Conservation (phyloP, 2,888 invertebrate species). For the Eupithecia abbreviata region DNA sequence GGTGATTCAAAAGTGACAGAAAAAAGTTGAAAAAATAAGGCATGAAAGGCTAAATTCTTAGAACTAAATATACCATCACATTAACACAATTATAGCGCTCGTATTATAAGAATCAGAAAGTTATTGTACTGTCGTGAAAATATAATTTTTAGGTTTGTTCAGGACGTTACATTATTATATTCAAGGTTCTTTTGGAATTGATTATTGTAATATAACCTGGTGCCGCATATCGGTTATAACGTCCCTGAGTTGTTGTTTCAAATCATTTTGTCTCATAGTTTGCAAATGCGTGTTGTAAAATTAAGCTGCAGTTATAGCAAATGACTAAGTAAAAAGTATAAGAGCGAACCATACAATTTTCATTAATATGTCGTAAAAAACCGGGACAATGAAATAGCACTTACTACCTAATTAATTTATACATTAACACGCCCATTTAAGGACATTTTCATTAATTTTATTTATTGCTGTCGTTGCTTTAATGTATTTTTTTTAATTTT, state of each 20-base stretch:
- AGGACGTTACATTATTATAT: not conserved
- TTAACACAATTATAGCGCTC: not conserved
- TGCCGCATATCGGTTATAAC: not conserved
- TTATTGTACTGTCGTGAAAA: not conserved
- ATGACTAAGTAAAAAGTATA: slow-evolving; percentile 15
- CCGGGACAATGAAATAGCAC: slow-evolving; percentile 27
- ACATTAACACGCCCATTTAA: slow-evolving; percentile 61
- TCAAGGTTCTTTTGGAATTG: not conserved
- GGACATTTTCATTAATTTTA: slow-evolving; percentile 65
- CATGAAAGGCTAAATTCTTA: not conserved
- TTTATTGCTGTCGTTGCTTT: slow-evolving; percentile 68
- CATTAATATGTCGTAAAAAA: slow-evolving; percentile 29
- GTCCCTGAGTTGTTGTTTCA: slow-evolving; percentile 9
- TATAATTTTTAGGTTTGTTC: not conserved
- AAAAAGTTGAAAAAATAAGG: not conserved
- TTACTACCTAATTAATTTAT: slow-evolving; percentile 49
- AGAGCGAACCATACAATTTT: slow-evolving; percentile 26
- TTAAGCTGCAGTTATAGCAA: slow-evolving; percentile 11
- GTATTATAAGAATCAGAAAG: not conserved
- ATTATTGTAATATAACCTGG: not conserved
- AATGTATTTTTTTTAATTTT: slow-evolving; percentile 62
- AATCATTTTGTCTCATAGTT: slow-evolving; percentile 16
- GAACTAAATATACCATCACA: not conserved
- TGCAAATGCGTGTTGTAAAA: slow-evolving; percentile 15
- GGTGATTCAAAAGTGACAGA: not conserved